Evolutionary conservation across 2,113 vertebrate species (phyloP).

Genomic region (Anhinga rufa): DNA sequence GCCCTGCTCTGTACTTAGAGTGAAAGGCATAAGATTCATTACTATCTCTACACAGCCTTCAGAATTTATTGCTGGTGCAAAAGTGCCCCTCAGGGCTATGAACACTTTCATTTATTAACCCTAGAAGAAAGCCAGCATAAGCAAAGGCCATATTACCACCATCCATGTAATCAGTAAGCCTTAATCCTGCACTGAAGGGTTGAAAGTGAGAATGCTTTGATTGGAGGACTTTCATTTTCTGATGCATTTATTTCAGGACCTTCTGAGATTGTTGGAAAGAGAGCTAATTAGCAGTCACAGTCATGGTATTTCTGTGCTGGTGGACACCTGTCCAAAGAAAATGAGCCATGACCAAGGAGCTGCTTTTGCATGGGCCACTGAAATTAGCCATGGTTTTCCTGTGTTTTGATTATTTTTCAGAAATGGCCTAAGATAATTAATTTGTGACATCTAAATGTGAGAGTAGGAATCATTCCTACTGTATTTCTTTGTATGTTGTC

Average conservation of each 20-base stretch:
- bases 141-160: not conserved
- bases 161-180: not conserved
- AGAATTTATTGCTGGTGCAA: not conserved
- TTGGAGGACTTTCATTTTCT: not conserved
- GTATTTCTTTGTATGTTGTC: not conserved
- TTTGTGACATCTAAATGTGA: not conserved
- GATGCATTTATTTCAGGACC: not conserved
- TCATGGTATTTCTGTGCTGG: not conserved
- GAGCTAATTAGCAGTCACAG: not conserved
- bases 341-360: not conserved
- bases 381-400: not conserved
- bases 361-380: not conserved
- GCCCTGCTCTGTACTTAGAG: not conserved
- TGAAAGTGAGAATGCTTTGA: not conserved
- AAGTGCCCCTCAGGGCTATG: not conserved
- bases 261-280: not conserved
- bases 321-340: not conserved
- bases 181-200: not conserved
- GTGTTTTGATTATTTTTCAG: not conserved
- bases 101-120: not conserved
- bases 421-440: not conserved
- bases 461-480: not conserved
- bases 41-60: not conserved
- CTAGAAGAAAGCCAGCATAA: not conserved
- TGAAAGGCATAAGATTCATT: not conserved